Evolutionary conservation across 2,888 invertebrate species (phyloP), one percentile per base, ranked within the genome.

Genomic region (Hylaea fasciaria): DNA sequence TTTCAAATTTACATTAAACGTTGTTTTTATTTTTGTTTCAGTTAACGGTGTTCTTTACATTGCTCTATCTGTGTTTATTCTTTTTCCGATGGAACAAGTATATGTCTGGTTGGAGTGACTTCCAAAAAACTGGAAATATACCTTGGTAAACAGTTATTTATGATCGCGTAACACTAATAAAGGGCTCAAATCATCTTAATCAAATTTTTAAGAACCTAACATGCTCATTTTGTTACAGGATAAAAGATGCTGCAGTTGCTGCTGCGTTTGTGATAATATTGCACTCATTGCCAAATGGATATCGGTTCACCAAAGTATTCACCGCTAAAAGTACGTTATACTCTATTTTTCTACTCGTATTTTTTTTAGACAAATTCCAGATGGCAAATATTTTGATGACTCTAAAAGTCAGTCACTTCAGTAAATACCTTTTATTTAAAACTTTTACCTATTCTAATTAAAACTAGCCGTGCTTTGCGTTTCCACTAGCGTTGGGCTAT

Each of bases 181-280:
- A 22, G 22, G 22, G 5, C 22, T 22, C 2, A 22, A 22, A 22
- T 2, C 5, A 3, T 22, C 22, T 22, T 3, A 22, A 22, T 2
- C 22, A 2, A 3, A 22, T 22, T 22, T 3, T 22, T 22, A 5
- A 5, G 3, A 22, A 22, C 22, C 5, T 32, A 32, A 37, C 12
- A 37, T n/a, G 11, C n/a, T 37, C n/a, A n/a, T 37, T 37, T 37
- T 37, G 12, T 62, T 47, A 22, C 77, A 89, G 89, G 3, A 61
- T 85, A 0, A 80, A 76, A 68, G 89, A 89, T 64, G 74, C 82
- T 0, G 81, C 83, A 0, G 74, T 81, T 0, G 81, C 80, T 1
- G 79, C 86, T 2, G 44, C 82, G 3, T 84, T 86, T 62, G 76
- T 82, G 0, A 29, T 86, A 0, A 0, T 64, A 0, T 64, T 87